Base-by-base conservation (phyloP, 2,113 vertebrate species). In the Pteronura brasiliensis region DNA sequence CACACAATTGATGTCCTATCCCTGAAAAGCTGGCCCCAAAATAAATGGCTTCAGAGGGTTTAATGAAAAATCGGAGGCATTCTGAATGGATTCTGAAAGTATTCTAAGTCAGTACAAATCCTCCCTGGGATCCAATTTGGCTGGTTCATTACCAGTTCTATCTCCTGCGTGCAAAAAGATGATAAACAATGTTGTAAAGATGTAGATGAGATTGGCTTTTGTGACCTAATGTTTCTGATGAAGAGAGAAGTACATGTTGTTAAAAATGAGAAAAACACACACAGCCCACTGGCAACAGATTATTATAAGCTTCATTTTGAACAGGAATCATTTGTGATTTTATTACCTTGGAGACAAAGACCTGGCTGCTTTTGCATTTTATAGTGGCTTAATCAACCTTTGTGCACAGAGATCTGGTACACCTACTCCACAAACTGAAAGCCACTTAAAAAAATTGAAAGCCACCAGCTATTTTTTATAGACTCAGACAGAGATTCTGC, bases 181-280 rank as follows among this genome's bases (percentile, higher is more conserved):
- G 90, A 96, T 79, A 92, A 97, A 97, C 88, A 97, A 11, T 49
- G 39, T 89, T 95, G 93, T 92, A 74, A 95, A 97, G 87, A 97
- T 97, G 93, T 36, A 96, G 96, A 96, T 96, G 97, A 98, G 91
- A 88, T 49, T 94, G 84, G 80, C 90, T 97, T 97, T 77, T 95
- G 88, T 95, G 95, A 97, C 95, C 97, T 92, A 84, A 92, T 92
- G 96, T 88, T 95, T 96, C 92, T 92, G 92, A 80, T 88, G 71
- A 95, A 96, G 94, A 92, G 67, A 96, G 82, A 94, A 93, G 90
- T 59, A 76, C 69, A 74, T 31, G 47, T 44, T 97, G 91, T 90
- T 95, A 92, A 93, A 96, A 96, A 55, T 4, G 69, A 63, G 72
- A 52, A 88, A 96, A 93, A 88, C 20, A 44, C 83, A 82, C 76